A percentile compares a stretch with the other conserved stretches of the same genome.
Conservation (phyloP, 2,113 vertebrate species). For the Actinemys pallida region DNA sequence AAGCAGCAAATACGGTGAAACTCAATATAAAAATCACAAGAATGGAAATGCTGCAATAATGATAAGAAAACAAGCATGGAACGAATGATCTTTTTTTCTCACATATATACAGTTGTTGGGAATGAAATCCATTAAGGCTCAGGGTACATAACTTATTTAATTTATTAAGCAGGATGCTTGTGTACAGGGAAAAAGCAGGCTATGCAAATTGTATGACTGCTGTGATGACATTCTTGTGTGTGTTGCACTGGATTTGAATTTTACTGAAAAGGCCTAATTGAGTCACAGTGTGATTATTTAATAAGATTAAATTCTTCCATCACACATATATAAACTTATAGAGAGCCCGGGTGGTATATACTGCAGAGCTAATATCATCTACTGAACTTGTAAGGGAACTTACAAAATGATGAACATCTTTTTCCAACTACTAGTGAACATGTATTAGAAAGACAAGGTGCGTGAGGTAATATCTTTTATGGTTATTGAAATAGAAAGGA, state of each 20-base stretch:
- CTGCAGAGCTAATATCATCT: slow-evolving; percentile 12
- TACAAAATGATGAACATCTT: slow-evolving; percentile 41
- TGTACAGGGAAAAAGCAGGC: background rate
- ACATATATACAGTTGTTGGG: background rate
- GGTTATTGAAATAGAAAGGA: slow-evolving; percentile 36
- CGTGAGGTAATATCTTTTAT: background rate
- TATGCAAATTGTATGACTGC: background rate
- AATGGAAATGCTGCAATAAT: background rate
- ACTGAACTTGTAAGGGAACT: slow-evolving; percentile 24
- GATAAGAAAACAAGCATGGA: background rate
- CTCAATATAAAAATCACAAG: background rate
- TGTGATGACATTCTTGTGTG: background rate
- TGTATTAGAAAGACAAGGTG: background rate
- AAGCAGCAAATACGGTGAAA: background rate
- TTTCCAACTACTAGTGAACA: slow-evolving; percentile 46
- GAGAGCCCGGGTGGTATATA: background rate
- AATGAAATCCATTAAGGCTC: slow-evolving; percentile 5
- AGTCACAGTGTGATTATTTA: slow-evolving; percentile 35
- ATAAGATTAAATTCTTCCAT: slow-evolving; percentile 35
- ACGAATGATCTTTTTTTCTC: background rate
- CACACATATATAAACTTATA: slow-evolving; percentile 31
- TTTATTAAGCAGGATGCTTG: slow-evolving; percentile 24
- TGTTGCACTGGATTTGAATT: slow-evolving; percentile 22
- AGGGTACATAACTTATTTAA: background rate
- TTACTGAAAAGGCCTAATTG: background rate